Evolutionary conservation across 2,113 vertebrate genomes (phyloP).

Genomic region (Sterna hirundo): DNA sequence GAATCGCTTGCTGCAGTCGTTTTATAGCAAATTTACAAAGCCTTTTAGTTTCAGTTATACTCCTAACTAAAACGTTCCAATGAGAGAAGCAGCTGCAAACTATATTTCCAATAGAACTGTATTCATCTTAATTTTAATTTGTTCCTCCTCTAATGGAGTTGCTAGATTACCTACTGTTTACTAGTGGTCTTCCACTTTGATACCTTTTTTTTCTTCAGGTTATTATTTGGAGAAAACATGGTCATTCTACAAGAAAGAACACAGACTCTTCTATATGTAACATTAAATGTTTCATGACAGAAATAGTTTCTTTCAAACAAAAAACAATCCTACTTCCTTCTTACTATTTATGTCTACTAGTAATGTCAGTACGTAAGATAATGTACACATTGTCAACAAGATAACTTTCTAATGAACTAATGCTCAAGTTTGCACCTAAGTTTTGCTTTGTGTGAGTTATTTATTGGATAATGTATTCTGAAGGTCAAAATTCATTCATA

Average conservation of each 20-base stretch:
- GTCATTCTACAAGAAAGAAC: constrained; percentile 62
- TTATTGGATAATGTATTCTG: not conserved
- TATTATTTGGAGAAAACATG: constrained; percentile 83
- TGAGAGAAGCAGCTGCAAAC: not conserved
- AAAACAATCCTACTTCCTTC: not conserved
- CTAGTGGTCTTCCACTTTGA: constrained; percentile 40
- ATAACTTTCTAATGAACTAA: not conserved
- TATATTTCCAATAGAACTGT: not conserved
- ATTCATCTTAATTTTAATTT: not conserved
- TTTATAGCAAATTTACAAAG: not conserved
- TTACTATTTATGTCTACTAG: not conserved
- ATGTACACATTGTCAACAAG: not conserved
- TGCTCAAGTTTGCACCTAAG: not conserved
- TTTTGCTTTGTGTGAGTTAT: not conserved
- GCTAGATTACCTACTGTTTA: constrained; percentile 66
- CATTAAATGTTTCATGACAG: not conserved
- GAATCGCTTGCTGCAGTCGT: not conserved
- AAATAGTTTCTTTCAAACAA: not conserved
- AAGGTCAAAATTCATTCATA: not conserved
- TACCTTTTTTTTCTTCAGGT: constrained; percentile 57
- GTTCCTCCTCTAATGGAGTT: not conserved
- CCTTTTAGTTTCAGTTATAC: not conserved
- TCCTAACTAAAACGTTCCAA: not conserved
- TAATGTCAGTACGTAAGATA: not conserved
- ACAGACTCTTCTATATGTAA: not conserved